phyloP scores from a whole-genome alignment of 2,797 vertebrate species.

The Rhinichthys osculus region DNA sequence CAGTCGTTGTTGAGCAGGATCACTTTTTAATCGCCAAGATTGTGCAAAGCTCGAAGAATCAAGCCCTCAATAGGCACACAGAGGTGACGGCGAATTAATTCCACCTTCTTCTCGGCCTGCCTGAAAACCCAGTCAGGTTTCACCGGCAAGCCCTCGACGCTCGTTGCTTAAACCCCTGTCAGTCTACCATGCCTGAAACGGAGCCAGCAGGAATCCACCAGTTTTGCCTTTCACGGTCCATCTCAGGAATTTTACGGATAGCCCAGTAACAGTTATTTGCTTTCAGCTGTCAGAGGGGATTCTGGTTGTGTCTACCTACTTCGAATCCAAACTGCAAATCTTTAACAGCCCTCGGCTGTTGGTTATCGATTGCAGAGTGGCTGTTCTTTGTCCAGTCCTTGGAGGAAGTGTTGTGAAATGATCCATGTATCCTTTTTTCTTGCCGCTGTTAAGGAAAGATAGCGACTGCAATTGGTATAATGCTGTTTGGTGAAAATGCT shows the following conservation, averaged over 20 bases:
- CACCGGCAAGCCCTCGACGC: slow-evolving; percentile 44
- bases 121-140: slow-evolving; percentile 7
- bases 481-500: slow-evolving; percentile 20
- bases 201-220: slow-evolving; percentile 59
- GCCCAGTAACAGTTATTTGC: slow-evolving; percentile 74
- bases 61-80: slow-evolving; percentile 10
- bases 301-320: slow-evolving; percentile 71
- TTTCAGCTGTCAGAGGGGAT: slow-evolving; percentile 72
- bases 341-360: slow-evolving; percentile 64
- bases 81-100: slow-evolving; percentile 47
- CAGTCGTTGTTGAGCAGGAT: slow-evolving; percentile 67
- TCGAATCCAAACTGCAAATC: slow-evolving; percentile 66
- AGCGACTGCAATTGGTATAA: slow-evolving; percentile 50
- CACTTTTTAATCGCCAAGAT: slow-evolving; percentile 65
- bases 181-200: slow-evolving; percentile 58
- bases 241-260: slow-evolving; percentile 62
- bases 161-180: slow-evolving; percentile 39
- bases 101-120: slow-evolving; percentile 9
- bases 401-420: slow-evolving; percentile 60
- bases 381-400: slow-evolving; percentile 68
- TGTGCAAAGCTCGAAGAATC: slow-evolving; percentile 32
- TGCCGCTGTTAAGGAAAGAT: slow-evolving; percentile 52
- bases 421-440: slow-evolving; percentile 60
- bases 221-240: slow-evolving; percentile 35
- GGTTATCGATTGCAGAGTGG: slow-evolving; percentile 72